Base-by-base conservation (phyloP, 2,113 vertebrate genomes). In the Microtus oregoni region DNA sequence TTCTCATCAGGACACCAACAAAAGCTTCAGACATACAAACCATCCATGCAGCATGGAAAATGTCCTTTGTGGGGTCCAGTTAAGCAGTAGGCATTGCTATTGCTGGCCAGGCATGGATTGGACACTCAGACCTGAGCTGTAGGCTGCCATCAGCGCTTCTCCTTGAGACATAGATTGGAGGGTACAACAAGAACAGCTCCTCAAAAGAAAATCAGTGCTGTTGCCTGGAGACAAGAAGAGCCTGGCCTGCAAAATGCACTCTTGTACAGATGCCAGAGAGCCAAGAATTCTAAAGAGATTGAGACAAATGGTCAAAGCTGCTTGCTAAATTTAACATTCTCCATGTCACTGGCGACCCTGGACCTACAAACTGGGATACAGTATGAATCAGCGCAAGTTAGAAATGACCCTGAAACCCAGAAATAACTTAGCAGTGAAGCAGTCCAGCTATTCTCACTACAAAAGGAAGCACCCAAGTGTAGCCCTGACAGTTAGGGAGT, bases 151-250 rank as follows among this genome's bases (percentile, higher is more conserved):
- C 26, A 75, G 10, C 24, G n/a, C 26, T 89, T 47, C 38, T 11
- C 13, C 3, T 58, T 1, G 77, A 5, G 41, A 61, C 11, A 2
- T 14, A 9, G n/a, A 68, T 22, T 32, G 22, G 67, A 85, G 94
- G 20, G 72, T 81, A 11, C 41, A 30, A 14, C 24, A 73, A 41
- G 72, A 11, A 47, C 38, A 14, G 13, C 82, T 76, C 65, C 76
- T 94, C 20, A 83, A 77, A 96, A 92, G 41, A 92, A 93, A 91
- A 85, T 70, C 55, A 93, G 3, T 68, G n/a, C 68, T 55, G 13
- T 94, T 93, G 81, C 75, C 70, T 47, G 55, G 92, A 94, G 92
- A 24, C 5, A 87, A 73, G 85, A 68, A 86, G 77, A 96, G 13
- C 35, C 22, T 91, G 47, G 35, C 5, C 47, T 67, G 79, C 61